Conservation (phyloP, 2,888 invertebrate genomes). For the Calephelis perditalis region DNA sequence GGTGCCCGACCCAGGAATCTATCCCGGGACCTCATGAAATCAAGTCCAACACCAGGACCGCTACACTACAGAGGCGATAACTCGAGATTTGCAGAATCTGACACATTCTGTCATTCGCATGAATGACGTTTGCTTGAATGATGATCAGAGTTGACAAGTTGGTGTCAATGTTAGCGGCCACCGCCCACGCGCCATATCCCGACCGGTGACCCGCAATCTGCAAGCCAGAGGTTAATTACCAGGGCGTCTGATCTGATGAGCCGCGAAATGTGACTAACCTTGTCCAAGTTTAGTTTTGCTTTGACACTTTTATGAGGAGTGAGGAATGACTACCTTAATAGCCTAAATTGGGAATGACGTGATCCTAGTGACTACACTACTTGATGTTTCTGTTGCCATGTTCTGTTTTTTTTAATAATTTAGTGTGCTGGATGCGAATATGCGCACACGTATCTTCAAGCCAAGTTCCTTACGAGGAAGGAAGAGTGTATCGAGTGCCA, state of each 20-base stretch:
- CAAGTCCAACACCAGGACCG: too few relatives aligned
- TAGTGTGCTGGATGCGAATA: not conserved
- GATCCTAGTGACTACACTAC: not conserved
- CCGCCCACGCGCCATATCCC: slow-evolving; percentile 17
- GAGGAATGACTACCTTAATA: not conserved
- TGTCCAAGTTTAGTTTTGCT: slow-evolving; percentile 7
- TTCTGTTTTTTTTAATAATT: not conserved
- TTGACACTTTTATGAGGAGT: slow-evolving; percentile 15
- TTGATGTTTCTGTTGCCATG: too few relatives aligned
- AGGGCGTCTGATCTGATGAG: slow-evolving; percentile 18
- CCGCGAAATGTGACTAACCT: slow-evolving; percentile 21
- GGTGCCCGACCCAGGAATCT: too few relatives aligned
- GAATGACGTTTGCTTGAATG: too few relatives aligned
- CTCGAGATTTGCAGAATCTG: too few relatives aligned
- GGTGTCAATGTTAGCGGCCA: not conserved
- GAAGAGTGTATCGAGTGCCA: too few relatives aligned
- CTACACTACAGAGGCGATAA: too few relatives aligned
- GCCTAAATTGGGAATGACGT: slow-evolving; percentile 3
- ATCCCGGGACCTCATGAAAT: too few relatives aligned
- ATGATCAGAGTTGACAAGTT: too few relatives aligned
- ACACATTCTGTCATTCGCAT: too few relatives aligned
- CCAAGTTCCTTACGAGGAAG: too few relatives aligned
- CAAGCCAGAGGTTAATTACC: slow-evolving; percentile 22
- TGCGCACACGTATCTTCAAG: not conserved
- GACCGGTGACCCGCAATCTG: slow-evolving; percentile 19